A percentile compares a stretch with the other conserved stretches of the same genome.
Evolutionary conservation across 2,797 vertebrate genomes (phyloP).

Genomic region (Oceanodroma leucorhoa): DNA sequence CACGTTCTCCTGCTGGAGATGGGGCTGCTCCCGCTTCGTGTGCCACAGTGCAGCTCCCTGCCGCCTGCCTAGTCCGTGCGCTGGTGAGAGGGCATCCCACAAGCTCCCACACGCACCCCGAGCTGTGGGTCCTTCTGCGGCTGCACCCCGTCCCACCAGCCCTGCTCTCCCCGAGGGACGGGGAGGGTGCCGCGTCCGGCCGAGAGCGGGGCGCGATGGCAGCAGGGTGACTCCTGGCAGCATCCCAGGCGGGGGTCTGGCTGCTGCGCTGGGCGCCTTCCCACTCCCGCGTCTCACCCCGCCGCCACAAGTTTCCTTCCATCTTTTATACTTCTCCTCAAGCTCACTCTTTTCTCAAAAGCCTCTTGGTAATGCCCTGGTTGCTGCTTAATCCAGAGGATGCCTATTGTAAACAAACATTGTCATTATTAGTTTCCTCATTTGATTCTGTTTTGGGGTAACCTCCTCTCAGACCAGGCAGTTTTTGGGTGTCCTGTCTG

Average conservation of each 20-base stretch:
- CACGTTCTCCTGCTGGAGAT: not conserved
- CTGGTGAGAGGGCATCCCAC: not conserved
- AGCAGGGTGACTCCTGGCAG: not conserved
- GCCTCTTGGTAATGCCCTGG: not conserved
- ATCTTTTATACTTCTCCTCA: not conserved
- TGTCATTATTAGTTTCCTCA: not conserved
- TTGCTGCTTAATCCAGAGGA: not conserved
- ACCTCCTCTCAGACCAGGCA: not conserved
- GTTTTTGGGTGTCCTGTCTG: not conserved
- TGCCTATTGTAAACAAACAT: not conserved
- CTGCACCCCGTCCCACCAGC: not conserved
- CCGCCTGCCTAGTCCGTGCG: rapidly evolving
- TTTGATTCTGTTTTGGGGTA: not conserved
- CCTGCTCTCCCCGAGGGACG: not conserved
- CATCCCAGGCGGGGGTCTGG: not conserved
- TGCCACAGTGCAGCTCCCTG: not conserved
- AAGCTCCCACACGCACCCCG: rapidly evolving
- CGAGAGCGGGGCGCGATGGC: rapidly evolving
- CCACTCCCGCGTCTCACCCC: not conserved
- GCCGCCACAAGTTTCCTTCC: not conserved
- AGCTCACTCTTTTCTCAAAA: not conserved
- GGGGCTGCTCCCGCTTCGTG: not conserved
- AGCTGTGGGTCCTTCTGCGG: not conserved
- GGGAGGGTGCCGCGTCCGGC: not conserved
- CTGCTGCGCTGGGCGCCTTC: not conserved